These are phyloP conservation scores for Phyto melanocephala DNA, from an alignment of 2,888 invertebrate species.

Conservation along the genomic window DNA sequence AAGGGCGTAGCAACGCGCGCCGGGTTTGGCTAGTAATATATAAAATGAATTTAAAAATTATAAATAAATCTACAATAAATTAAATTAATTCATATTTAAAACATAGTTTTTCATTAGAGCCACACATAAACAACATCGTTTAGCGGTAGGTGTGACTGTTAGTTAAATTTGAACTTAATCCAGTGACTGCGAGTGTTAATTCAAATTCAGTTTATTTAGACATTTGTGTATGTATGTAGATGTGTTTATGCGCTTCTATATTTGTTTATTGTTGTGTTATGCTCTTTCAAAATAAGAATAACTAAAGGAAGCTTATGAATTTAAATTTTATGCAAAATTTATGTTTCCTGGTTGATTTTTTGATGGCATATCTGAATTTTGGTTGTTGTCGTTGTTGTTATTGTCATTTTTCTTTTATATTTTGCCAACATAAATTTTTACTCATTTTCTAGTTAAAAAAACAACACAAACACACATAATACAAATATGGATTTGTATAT, in stretches of 20 bases:
- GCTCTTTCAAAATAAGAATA: slow-evolving; percentile 45
- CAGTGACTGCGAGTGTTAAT: not conserved
- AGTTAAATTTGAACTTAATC: not conserved
- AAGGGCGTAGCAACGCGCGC: too few species aligned
- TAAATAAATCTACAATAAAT: too few species aligned
- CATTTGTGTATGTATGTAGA: not conserved
- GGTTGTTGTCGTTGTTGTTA: not conserved
- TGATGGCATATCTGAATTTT: slow-evolving; percentile 46
- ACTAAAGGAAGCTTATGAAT: slow-evolving; percentile 62
- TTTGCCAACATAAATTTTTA: slow-evolving; percentile 1
- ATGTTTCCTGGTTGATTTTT: slow-evolving; percentile 62
- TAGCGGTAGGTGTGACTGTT: too few species aligned
- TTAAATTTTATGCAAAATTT: slow-evolving; percentile 64
- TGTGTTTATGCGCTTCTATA: not conserved
- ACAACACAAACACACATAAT: not conserved
- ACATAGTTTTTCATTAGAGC: too few species aligned
- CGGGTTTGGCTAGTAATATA: too few species aligned
- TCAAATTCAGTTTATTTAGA: not conserved
- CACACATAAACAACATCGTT: too few species aligned
- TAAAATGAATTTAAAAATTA: too few species aligned
- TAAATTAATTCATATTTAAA: too few species aligned
- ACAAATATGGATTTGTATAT: not conserved
- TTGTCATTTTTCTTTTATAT: not conserved
- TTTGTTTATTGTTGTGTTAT: slow-evolving; percentile 8
- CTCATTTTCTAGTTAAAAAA: not conserved